A percentile compares a stretch with the other conserved stretches of the same genome.
These are phyloP conservation scores for Acropternis orthonyx DNA, from an alignment of 2,797 vertebrate genomes.

Conservation along the genomic window DNA sequence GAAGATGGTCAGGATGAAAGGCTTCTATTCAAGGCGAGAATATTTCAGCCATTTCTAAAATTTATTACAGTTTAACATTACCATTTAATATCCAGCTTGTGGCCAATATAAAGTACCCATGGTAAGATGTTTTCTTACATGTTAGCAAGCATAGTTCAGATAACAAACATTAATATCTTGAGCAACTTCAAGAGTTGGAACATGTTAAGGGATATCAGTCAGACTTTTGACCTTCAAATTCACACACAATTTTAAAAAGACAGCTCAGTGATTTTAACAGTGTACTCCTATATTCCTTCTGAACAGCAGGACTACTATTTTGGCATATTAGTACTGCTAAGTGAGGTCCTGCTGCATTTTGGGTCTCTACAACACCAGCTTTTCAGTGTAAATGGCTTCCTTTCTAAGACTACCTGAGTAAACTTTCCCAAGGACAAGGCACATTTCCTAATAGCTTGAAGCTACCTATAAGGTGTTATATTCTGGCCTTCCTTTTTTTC, in stretches of 20 bases:
- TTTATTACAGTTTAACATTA: not conserved
- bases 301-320: not conserved
- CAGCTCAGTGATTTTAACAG: not conserved
- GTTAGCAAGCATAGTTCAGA: not conserved
- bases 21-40: not conserved
- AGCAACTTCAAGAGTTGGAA: not conserved
- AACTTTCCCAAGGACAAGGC: not conserved
- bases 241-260: not conserved
- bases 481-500: not conserved
- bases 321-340: not conserved
- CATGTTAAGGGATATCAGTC: not conserved
- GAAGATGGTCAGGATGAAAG: not conserved
- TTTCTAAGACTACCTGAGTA: not conserved
- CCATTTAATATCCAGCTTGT: not conserved
- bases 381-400: not conserved
- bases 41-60: not conserved
- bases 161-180: not conserved
- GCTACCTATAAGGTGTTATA: not conserved
- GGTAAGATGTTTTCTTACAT: not conserved
- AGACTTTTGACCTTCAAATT: not conserved
- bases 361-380: not conserved
- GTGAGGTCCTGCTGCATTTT: not conserved
- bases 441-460: not conserved
- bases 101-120: not conserved
- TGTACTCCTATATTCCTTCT: fast-evolving